Evolutionary conservation across 1,140 invertebrate genomes (phyloP).

Genomic region (Aphaenogaster floridana): DNA sequence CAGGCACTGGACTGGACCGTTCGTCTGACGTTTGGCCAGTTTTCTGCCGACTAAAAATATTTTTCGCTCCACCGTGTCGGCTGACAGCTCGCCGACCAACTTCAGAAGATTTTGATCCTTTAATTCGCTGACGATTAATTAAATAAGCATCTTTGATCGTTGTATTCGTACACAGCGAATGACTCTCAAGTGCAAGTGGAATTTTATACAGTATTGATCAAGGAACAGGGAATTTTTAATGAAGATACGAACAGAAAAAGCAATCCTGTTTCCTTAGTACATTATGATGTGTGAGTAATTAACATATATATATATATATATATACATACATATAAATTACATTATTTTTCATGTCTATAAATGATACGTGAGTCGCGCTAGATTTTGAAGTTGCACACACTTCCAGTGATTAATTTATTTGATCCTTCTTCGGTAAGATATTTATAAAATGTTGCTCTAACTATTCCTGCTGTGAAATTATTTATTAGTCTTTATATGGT

Average conservation of each 20-base stretch:
- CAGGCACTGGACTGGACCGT: constrained; percentile 87
- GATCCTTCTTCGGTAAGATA: constrained; percentile 15
- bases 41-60: constrained; percentile 55
- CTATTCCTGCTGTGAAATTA: constrained; percentile 58
- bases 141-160: not conserved
- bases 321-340: constrained; percentile 1
- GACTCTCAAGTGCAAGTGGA: constrained; percentile 29
- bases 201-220: constrained; percentile 28
- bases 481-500: constrained; percentile 36
- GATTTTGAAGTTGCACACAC: constrained; percentile 25
- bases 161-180: not conserved
- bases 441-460: constrained; percentile 37
- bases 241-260: not conserved
- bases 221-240: constrained; percentile 15
- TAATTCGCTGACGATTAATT: not conserved
- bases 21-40: constrained; percentile 83
- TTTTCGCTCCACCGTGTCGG: constrained; percentile 36
- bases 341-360: constrained; percentile 37
- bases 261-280: constrained; percentile 3
- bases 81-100: constrained; percentile 33
- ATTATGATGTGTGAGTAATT: constrained; percentile 5
- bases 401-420: constrained; percentile 55
- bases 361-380: not conserved
- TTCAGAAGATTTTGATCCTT: not conserved
- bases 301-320: not conserved